A percentile compares a stretch with the other conserved stretches of the same genome.
Conservation (phyloP, 2,888 invertebrate species). For the Anaspis maculata region DNA sequence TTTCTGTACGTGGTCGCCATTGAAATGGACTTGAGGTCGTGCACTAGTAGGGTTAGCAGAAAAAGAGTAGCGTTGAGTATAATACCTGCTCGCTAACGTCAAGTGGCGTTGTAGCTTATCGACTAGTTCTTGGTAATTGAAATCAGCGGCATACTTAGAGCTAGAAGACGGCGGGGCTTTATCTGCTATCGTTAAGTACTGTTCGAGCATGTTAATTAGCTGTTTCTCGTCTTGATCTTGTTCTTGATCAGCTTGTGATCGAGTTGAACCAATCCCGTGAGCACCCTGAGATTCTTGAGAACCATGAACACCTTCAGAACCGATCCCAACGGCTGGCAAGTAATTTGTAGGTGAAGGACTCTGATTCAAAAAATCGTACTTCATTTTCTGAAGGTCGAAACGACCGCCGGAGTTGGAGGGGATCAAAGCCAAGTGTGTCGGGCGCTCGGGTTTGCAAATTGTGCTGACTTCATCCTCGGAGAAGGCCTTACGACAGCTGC, state of each 20-base stretch:
- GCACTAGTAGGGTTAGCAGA: slow-evolving; percentile 10
- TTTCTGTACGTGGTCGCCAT: slow-evolving; percentile 50
- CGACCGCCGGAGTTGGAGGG: slow-evolving; percentile 46
- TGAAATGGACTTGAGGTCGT: slow-evolving; percentile 29
- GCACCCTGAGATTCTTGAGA: too few species aligned
- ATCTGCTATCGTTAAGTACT: slow-evolving; percentile 50
- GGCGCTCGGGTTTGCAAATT: slow-evolving; percentile 39
- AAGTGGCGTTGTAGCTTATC: slow-evolving; percentile 55
- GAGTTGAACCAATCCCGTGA: neutral
- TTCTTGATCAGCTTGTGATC: slow-evolving; percentile 22
- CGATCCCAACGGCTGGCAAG: slow-evolving; percentile 11
- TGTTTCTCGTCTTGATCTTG: slow-evolving; percentile 47
- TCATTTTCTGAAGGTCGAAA: slow-evolving; percentile 60
- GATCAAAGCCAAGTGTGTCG: slow-evolving; percentile 27
- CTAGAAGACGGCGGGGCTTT: slow-evolving; percentile 15
- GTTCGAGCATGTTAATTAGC: slow-evolving; percentile 57
- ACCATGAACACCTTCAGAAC: too few species aligned
- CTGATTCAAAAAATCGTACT: slow-evolving; percentile 56
- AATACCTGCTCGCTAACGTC: slow-evolving; percentile 28
- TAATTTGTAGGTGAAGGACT: slow-evolving; percentile 22
- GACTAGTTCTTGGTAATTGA: slow-evolving; percentile 57
- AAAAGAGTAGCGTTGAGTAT: too few species aligned
- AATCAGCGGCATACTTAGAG: slow-evolving; percentile 20
- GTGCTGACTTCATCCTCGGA: slow-evolving; percentile 57
- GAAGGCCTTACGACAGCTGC: slow-evolving; percentile 58